These are phyloP conservation scores for Limosa lapponica DNA, from an alignment of 2,797 vertebrate genomes.

Conservation along the genomic window DNA sequence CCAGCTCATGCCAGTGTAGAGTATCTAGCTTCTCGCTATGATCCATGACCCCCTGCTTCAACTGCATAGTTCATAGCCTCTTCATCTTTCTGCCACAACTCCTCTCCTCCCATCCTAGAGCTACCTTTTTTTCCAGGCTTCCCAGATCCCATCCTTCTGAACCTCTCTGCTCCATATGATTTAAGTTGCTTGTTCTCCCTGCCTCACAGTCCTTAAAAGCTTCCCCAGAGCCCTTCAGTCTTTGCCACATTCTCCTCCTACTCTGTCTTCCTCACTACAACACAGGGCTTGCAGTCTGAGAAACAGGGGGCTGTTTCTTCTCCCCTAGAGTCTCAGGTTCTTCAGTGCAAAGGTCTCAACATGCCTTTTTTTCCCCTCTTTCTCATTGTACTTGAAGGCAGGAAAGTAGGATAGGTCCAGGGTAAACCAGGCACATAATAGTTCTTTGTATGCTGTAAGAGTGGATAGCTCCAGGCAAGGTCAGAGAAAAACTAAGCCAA, in stretches of 20 bases:
- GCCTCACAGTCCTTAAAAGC: neutral
- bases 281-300: neutral
- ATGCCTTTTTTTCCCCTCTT: neutral
- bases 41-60: rapidly evolving
- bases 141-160: neutral
- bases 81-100: neutral
- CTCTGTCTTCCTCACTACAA: neutral
- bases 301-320: neutral
- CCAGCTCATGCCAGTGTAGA: neutral
- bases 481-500: neutral
- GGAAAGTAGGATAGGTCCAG: constrained; percentile 6
- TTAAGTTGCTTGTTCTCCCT: neutral
- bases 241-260: neutral
- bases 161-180: neutral
- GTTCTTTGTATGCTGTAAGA: neutral
- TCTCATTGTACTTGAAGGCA: neutral
- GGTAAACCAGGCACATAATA: neutral
- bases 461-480: neutral
- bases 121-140: neutral
- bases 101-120: neutral
- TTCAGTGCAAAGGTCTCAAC: neutral
- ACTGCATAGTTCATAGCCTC: neutral
- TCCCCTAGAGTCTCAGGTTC: neutral
- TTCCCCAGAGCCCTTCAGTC: neutral
- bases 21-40: neutral